A percentile compares a stretch with the other conserved stretches of the same genome.
Conservation (phyloP, 2,888 invertebrate species). For the Lacanobia wlatinum region DNA sequence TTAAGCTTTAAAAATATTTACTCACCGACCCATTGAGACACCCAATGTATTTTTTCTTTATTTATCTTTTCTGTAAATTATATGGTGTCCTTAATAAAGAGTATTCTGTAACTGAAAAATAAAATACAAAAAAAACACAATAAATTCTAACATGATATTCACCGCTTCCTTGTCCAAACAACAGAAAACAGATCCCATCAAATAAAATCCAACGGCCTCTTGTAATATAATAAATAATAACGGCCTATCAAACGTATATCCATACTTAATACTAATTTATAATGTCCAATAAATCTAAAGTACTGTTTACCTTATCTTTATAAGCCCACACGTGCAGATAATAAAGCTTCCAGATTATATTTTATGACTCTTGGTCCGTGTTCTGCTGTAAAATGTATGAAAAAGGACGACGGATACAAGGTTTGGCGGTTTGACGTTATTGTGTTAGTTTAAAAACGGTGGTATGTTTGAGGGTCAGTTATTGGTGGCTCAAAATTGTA, state of each 20-base stretch:
- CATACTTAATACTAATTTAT: constrained; percentile 69
- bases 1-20: no score
- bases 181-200: constrained; percentile 43
- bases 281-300: constrained; percentile 67
- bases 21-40: no score
- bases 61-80: no score
- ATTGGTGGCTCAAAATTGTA: no score
- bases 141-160: neutral
- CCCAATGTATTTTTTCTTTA: no score
- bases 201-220: constrained; percentile 54
- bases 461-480: neutral
- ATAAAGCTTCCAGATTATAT: constrained; percentile 64
- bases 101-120: neutral
- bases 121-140: neutral
- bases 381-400: constrained; percentile 41
- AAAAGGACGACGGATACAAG: constrained; percentile 26
- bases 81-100: no score
- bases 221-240: constrained; percentile 58
- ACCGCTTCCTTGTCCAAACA: constrained; percentile 25
- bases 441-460: neutral
- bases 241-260: constrained; percentile 58
- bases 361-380: constrained; percentile 58
- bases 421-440: neutral
- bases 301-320: constrained; percentile 69
- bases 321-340: constrained; percentile 66